Percentiles rank a stretch among this genome's conserved stretches.
Conservation (phyloP, 2,797 vertebrate genomes). For the Enteromius mattozi region DNA sequence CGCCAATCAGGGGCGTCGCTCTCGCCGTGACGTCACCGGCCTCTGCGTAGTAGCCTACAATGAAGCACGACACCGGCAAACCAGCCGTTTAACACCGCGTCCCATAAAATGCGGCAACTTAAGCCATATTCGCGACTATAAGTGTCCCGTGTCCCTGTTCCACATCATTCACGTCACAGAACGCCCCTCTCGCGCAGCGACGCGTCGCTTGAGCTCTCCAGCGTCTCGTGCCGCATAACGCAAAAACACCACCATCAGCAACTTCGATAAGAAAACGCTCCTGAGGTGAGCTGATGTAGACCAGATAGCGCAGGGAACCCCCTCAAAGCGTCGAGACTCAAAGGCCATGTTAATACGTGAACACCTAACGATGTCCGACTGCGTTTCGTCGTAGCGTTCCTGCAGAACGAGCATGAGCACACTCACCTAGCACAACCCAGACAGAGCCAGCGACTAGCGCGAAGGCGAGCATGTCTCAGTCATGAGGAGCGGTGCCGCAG, state of each 20-base stretch:
- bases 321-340: neutral
- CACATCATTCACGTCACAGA: neutral
- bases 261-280: neutral
- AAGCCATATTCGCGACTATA: neutral
- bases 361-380: neutral
- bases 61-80: conserved; percentile 32
- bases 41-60: conserved; percentile 9
- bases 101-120: neutral
- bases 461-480: conserved; percentile 84
- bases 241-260: conserved; percentile 16
- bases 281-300: neutral
- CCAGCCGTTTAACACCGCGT: neutral
- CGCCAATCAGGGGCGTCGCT: conserved; percentile 67
- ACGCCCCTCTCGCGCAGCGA: neutral
- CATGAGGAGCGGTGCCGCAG: conserved; percentile 71
- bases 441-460: conserved; percentile 82
- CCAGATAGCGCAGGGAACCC: neutral
- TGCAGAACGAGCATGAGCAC: neutral
- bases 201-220: neutral
- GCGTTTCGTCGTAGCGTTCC: no score
- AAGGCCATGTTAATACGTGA: neutral
- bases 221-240: conserved; percentile 17
- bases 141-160: neutral
- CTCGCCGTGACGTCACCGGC: conserved; percentile 61
- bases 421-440: conserved; percentile 85